phyloP scores from a whole-genome alignment of 2,797 vertebrate species.

The Leucoraja ocellata region DNA sequence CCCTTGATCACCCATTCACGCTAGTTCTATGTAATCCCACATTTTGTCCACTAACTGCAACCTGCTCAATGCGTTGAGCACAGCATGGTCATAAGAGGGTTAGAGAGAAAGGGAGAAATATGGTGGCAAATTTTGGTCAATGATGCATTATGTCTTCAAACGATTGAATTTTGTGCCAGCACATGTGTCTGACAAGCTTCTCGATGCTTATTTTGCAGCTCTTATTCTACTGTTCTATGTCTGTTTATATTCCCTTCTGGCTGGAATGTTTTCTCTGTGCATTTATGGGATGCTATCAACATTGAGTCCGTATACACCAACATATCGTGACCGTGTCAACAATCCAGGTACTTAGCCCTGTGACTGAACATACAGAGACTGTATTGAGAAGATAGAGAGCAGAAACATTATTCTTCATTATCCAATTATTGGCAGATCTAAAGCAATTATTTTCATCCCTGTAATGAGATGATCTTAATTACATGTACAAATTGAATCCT shows the following conservation, averaged over 20 bases:
- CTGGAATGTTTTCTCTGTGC: constrained; percentile 88
- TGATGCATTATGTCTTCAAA: neutral
- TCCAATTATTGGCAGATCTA: neutral
- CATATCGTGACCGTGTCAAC: constrained; percentile 82
- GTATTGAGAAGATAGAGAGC: neutral
- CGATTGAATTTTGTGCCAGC: neutral
- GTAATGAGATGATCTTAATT: neutral
- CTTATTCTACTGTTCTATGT: constrained; percentile 88
- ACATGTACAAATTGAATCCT: neutral
- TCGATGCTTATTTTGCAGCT: constrained; percentile 58
- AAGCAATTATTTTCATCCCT: neutral
- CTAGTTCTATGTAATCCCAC: too few species aligned
- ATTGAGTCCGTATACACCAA: constrained; percentile 83
- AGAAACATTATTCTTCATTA: neutral
- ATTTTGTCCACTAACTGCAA: too few species aligned
- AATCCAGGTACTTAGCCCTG: constrained; percentile 72
- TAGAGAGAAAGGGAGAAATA: neutral
- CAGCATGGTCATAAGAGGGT: neutral
- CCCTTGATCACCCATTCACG: too few species aligned
- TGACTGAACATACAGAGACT: constrained; percentile 40
- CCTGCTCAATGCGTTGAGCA: too few species aligned
- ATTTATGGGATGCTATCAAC: constrained; percentile 85
- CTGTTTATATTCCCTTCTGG: constrained; percentile 80
- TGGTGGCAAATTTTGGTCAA: neutral
- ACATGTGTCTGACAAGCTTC: neutral